Evolutionary conservation across 2,888 invertebrate genomes (phyloP), one percentile per base, ranked within the genome.

Genomic region (Teleiodes luculella): DNA sequence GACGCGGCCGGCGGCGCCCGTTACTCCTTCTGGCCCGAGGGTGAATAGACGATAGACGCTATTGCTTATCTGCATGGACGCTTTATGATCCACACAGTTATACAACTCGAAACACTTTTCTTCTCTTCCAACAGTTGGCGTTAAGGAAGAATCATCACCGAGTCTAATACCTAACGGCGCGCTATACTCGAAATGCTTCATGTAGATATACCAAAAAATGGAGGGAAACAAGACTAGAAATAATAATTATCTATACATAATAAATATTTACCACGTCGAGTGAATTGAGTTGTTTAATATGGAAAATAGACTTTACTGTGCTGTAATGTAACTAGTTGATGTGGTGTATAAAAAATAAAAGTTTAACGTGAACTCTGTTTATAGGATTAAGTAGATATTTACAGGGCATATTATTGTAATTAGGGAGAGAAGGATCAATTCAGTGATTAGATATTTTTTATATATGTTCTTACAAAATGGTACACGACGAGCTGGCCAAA

Each of bases 121-220:
- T 49, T n/a, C 49, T 54, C 52, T 58, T 62, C 62, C 66, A 59
- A 49, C 78, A 84, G 86, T 83, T 74, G 86, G 85, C 7, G 83
- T 85, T 0, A 86, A 86, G 59, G 87, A 86, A 65, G 87, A 87
- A 67, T 66, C 81, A 0, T 70, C 80, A 0, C 68, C 83, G 46
- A 79, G 76, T 64, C 72, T 84, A 53, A 67, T 84, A 52, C 74
- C 81, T 35, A 87, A 84, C 60, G 79, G 80, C 54, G 77, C 78
- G 36, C 70, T 81, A 14, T 86, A 85, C 70, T 83, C 86, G n/a
- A 87, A 87, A 74, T 85, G 84, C 66, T 85, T 79, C 70, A 85
- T 85, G 84, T 87, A 78, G 79, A 68, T 63, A 56, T 36, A 54
- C 61, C 64, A 64, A 41, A 64, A 67, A 46, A 18, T 52, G 41